phyloP scores from a whole-genome alignment of 2,797 vertebrate species.

The Gobio occitaniae region DNA sequence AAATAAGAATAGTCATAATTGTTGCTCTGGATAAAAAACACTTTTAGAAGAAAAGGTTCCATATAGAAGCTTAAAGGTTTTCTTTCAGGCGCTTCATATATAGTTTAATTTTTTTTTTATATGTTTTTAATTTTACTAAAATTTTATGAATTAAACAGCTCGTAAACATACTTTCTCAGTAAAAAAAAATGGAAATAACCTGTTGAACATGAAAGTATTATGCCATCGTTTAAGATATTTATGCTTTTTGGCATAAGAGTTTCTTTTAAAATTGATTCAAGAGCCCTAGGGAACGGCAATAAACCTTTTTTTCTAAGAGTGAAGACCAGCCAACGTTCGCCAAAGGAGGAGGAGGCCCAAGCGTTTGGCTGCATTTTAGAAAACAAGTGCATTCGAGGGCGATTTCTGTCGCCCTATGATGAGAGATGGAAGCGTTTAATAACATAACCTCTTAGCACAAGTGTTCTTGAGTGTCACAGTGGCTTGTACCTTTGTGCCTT shows the following conservation, averaged over 20 bases:
- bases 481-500: neutral
- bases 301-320: neutral
- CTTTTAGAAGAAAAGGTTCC: neutral
- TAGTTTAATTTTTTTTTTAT: too few relatives aligned
- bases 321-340: neutral
- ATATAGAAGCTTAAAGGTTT: too few relatives aligned
- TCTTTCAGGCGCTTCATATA: too few relatives aligned
- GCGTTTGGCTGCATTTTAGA: neutral
- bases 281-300: neutral
- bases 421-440: neutral
- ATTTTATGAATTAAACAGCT: neutral
- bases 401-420: neutral
- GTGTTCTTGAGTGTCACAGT: slow-evolving; percentile 13
- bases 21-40: slow-evolving; percentile 10
- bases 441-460: neutral
- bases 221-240: too few relatives aligned
- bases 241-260: neutral
- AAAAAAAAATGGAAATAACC: neutral
- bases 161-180: neutral
- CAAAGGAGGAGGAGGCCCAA: neutral
- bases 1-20: slow-evolving; percentile 21
- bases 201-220: neutral
- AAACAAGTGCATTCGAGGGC: neutral
- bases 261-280: neutral
- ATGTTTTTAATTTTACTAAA: neutral